Evolutionary conservation across 2,797 vertebrate genomes (phyloP), one percentile per base, ranked within the genome.

Genomic region (Manis pentadactyla): DNA sequence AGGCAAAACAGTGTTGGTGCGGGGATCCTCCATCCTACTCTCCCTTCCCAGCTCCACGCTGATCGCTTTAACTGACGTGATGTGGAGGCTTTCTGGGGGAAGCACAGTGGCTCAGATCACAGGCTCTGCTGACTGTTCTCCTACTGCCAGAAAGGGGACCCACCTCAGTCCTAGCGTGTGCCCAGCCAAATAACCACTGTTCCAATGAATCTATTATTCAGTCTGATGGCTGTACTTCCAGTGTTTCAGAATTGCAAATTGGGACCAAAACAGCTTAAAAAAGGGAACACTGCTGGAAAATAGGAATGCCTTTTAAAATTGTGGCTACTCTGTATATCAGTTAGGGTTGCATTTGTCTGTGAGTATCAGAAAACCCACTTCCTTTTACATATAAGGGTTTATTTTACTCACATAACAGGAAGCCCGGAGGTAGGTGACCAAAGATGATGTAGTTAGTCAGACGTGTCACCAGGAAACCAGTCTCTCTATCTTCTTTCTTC

Each of bases 281-380:
- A 49, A 57, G 29, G 53, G 63, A 53, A 21, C 39, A 11, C 1
- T 25, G 27, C 82, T 83, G 83, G 83, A 84, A 87, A 92, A 77
- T 7, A 75, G 2, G 25, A 73, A 75, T 61, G 23, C 27, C 75
- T 97, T 87, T 77, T 42, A 88, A 64, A 92, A 66, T 71, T 69
- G 55, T 93, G n/a, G 31, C 18, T 79, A 19, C 81, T 68, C 1
- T 2, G 10, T 64, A 1, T 31, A 34, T 89, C 8, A 3, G 5
- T 75, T 78, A 55, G 57, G 14, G 55, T 71, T 79, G 17, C n/a
- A 66, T 73, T 63, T 90, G 15, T 53, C 82, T 68, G 6, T 63
- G 21, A 71, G 9, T 39, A 74, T 88, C 59, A 84, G 51, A 93
- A 95, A 68, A 14, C 37, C 21, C 29, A 8, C 0, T 71, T 96